Base-by-base conservation (phyloP, 2,113 vertebrate species). In the Chlamydotis undulata region DNA sequence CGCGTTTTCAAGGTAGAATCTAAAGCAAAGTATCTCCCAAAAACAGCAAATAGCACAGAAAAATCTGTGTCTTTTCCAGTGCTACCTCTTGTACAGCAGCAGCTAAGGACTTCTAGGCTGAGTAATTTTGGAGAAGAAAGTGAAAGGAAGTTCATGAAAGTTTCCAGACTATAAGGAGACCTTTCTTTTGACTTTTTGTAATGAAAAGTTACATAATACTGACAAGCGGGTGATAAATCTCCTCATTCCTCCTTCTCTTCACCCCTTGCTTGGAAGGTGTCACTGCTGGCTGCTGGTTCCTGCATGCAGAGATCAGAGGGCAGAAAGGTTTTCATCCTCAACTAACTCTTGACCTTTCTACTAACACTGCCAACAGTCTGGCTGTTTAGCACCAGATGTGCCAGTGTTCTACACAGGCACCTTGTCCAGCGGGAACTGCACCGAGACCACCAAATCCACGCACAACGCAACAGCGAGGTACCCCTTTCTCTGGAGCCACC, bases 391-490 rank as follows among this genome's bases (percentile, higher is more conserved):
- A 52, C 37, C 56, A 70, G 24, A 49, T 35, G 52, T 23, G 25
- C 6, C 81, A 55, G 52, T 14, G 29, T 21, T 78, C 45, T 41
- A 33, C 3, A 1, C 1, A 26, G 31, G 26, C 37, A 41, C 39
- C 43, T 31, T 15, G 19, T 21, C 5, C 73, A n/a, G 63, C 2
- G 60, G 21, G 37, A 93, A 22, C 37, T 14, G 52, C n/a, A 21
- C 14, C 0, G 7, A 84, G 24, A 78, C 17, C 47, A n/a, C 31
- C 25, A 52, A 35, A 82, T 1, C 55, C 5, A 28, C 3, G 1
- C 16, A 26, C 43, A 41, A 22, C 16, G 45, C 16, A 80, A 41
- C n/a, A 39, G 60, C 10, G 19, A 80, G 61, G 29, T 17, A 29
- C 17, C 6, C 3, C 1, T 29, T 55, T 60, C 60, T 50, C 10